Percentiles rank a stretch among this genome's conserved stretches.
Conservation (phyloP, 2,888 invertebrate species). For the Caenorhabditis plicata region DNA sequence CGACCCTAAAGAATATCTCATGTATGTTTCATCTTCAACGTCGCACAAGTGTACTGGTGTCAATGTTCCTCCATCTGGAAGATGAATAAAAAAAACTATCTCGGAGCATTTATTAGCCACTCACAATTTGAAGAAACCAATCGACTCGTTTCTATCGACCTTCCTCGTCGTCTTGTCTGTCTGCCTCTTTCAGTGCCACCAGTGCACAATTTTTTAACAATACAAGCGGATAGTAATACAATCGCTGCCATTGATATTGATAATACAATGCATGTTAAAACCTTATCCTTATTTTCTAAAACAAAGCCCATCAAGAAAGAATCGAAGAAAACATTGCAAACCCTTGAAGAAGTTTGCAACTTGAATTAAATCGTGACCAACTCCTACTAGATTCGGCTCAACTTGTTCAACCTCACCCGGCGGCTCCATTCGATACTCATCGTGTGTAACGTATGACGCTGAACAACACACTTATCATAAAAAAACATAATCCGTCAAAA, state of each 20-base stretch:
- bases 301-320: background rate
- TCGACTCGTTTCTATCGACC: conserved; percentile 45
- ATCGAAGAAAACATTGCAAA: conserved; percentile 21
- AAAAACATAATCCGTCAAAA: background rate
- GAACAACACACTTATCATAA: background rate
- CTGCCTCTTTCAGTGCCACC: conserved; percentile 5
- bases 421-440: conserved; percentile 26
- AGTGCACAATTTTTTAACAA: conserved; percentile 41
- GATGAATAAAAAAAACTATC: background rate
- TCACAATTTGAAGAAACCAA: conserved; percentile 34
- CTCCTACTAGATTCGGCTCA: conserved; percentile 66
- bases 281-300: conserved; percentile 57
- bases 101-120: background rate
- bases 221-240: conserved; percentile 50
- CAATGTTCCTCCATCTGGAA: conserved; percentile 24
- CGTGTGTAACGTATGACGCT: conserved; percentile 31
- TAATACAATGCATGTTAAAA: conserved; percentile 50
- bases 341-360: conserved; percentile 65
- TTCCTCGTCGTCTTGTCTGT: too few species aligned
- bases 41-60: conserved; percentile 39
- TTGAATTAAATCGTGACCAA: conserved; percentile 66
- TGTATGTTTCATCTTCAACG: conserved; percentile 35
- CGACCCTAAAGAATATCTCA: conserved; percentile 35
- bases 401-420: conserved; percentile 12
- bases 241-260: conserved; percentile 50